Evolutionary conservation across 2,797 vertebrate species (phyloP).

Genomic region (Zalophus californianus): DNA sequence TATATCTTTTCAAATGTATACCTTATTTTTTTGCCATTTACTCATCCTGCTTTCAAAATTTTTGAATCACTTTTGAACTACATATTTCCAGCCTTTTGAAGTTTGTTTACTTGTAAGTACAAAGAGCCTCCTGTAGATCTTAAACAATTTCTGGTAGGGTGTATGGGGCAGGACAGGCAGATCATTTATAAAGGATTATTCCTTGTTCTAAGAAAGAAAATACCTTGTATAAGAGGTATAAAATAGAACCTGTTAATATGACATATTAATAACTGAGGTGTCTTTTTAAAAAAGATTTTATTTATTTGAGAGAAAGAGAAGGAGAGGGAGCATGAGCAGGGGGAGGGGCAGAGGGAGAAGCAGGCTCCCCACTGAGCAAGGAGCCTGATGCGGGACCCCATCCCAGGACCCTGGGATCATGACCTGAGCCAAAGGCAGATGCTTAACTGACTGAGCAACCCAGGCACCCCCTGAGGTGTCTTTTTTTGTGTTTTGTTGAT

Average conservation of each 20-base stretch:
- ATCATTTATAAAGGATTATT: background rate
- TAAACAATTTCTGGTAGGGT: background rate
- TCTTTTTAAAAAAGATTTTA: background rate
- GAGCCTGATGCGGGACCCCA: too few relatives aligned
- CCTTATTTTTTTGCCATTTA: background rate
- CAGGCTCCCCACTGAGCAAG: too few relatives aligned
- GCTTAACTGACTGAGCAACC: too few relatives aligned
- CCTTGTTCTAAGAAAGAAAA: background rate
- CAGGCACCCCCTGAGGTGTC: background rate
- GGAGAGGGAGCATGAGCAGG: too few relatives aligned
- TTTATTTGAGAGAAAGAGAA: too few relatives aligned
- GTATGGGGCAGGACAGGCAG: background rate
- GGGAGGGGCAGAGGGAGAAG: too few relatives aligned
- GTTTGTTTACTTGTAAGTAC: conserved; percentile 20
- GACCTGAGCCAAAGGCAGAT: too few relatives aligned
- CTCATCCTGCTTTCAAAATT: background rate
- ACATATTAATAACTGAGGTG: background rate
- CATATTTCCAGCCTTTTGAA: background rate
- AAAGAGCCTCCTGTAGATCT: background rate
- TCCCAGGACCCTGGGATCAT: too few relatives aligned
- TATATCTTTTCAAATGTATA: conserved; percentile 13
- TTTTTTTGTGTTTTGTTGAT: background rate
- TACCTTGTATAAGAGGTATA: background rate
- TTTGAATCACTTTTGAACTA: background rate
- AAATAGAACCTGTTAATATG: background rate